Percentiles rank a stretch among this genome's conserved stretches.
Conservation (phyloP, 2,797 vertebrate genomes). For the Melanotaenia trifasciata region DNA sequence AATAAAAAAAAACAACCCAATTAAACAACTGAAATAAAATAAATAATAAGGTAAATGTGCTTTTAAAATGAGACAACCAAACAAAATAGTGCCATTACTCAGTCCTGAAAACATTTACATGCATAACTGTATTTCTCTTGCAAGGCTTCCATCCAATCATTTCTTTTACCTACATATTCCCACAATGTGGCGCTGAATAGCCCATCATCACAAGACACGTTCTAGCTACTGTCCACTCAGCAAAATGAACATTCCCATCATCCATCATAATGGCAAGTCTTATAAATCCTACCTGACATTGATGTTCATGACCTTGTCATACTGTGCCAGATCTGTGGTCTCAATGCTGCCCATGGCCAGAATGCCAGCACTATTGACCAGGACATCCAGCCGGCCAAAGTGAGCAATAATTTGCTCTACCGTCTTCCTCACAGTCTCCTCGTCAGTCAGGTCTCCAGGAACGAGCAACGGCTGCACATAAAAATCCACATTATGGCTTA, state of each 20-base stretch:
- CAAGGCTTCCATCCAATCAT: no score
- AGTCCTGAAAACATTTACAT: no score
- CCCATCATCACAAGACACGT: not conserved
- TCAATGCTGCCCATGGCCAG: slow-evolving; percentile 85
- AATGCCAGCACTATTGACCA: slow-evolving; percentile 87
- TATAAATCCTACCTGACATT: slow-evolving; percentile 83
- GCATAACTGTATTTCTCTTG: no score
- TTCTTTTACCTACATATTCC: not conserved
- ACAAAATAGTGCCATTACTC: no score
- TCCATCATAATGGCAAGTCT: not conserved
- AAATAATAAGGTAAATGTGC: no score
- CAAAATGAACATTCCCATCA: not conserved
- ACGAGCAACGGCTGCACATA: slow-evolving; percentile 81
- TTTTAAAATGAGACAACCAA: no score
- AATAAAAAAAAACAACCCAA: no score
- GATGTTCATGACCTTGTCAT: slow-evolving; percentile 85
- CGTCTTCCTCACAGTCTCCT: slow-evolving; percentile 77
- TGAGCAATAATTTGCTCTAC: slow-evolving; percentile 79
- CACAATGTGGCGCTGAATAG: not conserved
- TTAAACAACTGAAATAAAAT: no score
- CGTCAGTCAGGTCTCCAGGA: slow-evolving; percentile 85
- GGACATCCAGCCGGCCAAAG: slow-evolving; percentile 84
- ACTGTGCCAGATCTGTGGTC: slow-evolving; percentile 82
- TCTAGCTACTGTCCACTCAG: not conserved
- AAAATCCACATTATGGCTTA: not conserved